Base-by-base conservation (phyloP, 2,888 invertebrate species). In the Limulus polyphemus region DNA sequence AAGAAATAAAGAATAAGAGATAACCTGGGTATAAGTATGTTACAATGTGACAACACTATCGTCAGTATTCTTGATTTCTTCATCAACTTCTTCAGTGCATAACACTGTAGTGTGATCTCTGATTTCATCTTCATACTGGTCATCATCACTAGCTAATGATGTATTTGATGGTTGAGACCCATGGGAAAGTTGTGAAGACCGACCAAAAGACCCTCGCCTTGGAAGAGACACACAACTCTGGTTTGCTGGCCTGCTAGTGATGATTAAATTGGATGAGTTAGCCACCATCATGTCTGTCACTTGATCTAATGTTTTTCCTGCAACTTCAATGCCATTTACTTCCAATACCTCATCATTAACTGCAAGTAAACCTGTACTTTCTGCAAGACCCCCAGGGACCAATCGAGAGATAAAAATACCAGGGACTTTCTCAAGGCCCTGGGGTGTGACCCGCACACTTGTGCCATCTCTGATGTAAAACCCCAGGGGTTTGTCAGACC, bases 241-340 rank as follows among this genome's bases (percentile, higher is more conserved):
- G 81, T 99, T 99, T 63, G 97, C 97, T 58, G 99, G 99, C 74
- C 97, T 94, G 16, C 98, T 98, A 0, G 99, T 99, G 71, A 99
- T 92, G 72, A 99, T 99, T 70, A 99, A 83, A 81, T 99, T 99
- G 59, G 93, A 92, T 62, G 95, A 95, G 80, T 99, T 99, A 46
- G 99, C 99, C 60, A 99, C 95, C 99, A 99, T 99, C 99, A 99
- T 99, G 78, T 99, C 99, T 0, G 99, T 99, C 62, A 99, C 97
- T 85, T 95, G 94, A 78, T 99, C 98, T 47, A 99, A 79, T 0
- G 94, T 94, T 80, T 99, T 99, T 48, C 94, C 95, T 59, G 88
- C 87, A 13, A 99, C 98, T 77, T 99, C 97, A 73, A 99, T 99
- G 49, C 99, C 99, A 78, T 99, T 99, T 55, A 99, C 99, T 79